Evolutionary conservation across 2,888 invertebrate genomes (phyloP).

Genomic region (Stenodera caucasica): DNA sequence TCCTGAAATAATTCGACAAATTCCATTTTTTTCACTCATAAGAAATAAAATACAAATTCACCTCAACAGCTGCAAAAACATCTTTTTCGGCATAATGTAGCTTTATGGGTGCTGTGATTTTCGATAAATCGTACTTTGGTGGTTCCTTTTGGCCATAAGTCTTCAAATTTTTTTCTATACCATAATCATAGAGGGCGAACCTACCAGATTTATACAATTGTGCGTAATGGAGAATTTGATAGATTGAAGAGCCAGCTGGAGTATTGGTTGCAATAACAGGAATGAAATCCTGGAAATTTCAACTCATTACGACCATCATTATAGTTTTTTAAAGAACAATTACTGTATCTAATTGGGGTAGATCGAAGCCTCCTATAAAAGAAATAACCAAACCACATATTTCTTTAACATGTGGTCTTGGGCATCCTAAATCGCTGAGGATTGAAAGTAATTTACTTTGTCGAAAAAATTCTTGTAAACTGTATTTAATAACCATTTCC

Average conservation of each 20-base stretch:
- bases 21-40: not conserved
- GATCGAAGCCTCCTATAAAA: not conserved
- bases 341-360: not conserved
- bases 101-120: slow-evolving; percentile 13
- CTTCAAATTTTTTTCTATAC: slow-evolving; percentile 13
- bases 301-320: too few species aligned
- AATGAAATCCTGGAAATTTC: not conserved
- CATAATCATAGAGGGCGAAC: slow-evolving; percentile 17
- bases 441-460: not conserved
- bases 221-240: not conserved
- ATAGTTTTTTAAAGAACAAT: too few species aligned
- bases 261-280: not conserved
- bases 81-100: slow-evolving; percentile 21
- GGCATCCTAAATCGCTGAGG: not conserved
- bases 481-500: not conserved
- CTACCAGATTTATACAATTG: slow-evolving; percentile 1
- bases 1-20: not conserved
- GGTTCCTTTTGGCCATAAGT: slow-evolving; percentile 17
- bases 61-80: slow-evolving; percentile 5
- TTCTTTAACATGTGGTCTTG: not conserved
- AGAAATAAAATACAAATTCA: not conserved
- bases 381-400: not conserved
- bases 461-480: not conserved
- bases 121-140: slow-evolving; percentile 18
- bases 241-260: not conserved